These are phyloP conservation scores for Acrossocheilus wenchowensis DNA, from an alignment of 2,797 vertebrate species.

Conservation along the genomic window DNA sequence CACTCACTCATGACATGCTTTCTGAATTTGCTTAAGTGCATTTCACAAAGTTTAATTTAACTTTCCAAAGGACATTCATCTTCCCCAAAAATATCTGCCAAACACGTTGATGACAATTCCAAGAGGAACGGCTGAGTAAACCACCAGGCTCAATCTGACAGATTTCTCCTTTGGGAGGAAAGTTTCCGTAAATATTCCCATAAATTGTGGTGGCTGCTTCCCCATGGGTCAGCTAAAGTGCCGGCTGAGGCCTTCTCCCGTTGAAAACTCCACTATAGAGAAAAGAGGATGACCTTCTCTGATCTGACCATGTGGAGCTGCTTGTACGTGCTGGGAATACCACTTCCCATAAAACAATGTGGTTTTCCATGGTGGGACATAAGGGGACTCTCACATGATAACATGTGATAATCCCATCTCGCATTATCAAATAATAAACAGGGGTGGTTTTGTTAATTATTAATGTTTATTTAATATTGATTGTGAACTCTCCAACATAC, in stretches of 20 bases:
- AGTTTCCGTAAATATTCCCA: conserved; percentile 59
- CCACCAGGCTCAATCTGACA: conserved; percentile 55
- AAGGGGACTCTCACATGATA: neutral
- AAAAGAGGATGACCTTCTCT: conserved; percentile 20
- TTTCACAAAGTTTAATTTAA: conserved; percentile 20
- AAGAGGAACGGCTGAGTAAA: conserved; percentile 43
- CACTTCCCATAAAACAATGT: conserved; percentile 39
- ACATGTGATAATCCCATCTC: neutral
- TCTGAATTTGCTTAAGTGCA: neutral
- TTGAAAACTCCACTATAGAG: conserved; percentile 26
- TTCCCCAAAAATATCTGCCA: conserved; percentile 36
- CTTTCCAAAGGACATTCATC: conserved; percentile 16
- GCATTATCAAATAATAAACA: neutral
- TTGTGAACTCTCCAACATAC: neutral
- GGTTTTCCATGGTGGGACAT: conserved; percentile 21
- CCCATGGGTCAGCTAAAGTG: conserved; percentile 38
- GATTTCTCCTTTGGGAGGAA: conserved; percentile 60
- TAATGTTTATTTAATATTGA: neutral
- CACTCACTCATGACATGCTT: conserved; percentile 29
- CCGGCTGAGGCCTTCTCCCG: conserved; percentile 28
- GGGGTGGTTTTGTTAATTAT: neutral
- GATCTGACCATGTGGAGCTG: conserved; percentile 35
- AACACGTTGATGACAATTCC: conserved; percentile 35
- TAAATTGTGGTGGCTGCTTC: conserved; percentile 48
- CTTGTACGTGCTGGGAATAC: conserved; percentile 33